Percentiles rank a stretch among this genome's conserved stretches.
Conservation (phyloP, 2,888 invertebrate genomes). For the Minunthozetes semirufus region DNA sequence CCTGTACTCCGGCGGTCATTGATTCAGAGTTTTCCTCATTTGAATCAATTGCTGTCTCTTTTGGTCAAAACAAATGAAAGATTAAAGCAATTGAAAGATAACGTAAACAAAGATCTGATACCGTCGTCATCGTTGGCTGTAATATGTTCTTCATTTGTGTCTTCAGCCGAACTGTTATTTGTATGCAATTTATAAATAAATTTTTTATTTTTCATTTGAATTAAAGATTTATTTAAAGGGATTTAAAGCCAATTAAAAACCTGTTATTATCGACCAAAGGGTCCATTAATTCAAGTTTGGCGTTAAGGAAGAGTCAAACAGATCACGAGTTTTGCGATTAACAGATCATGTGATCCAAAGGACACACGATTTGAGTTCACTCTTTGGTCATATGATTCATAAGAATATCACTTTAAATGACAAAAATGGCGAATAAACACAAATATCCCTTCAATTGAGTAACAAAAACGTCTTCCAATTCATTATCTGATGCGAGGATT, state of each 20-base stretch:
- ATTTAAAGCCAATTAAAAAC: neutral
- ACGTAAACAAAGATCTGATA: neutral
- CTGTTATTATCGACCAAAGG: slow-evolving; percentile 8
- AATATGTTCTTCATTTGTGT: slow-evolving; percentile 12
- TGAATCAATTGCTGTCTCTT: slow-evolving; percentile 7
- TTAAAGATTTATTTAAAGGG: neutral
- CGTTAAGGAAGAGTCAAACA: neutral
- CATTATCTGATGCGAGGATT: neutral
- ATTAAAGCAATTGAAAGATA: neutral
- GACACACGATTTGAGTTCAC: neutral
- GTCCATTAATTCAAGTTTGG: slow-evolving; percentile 21
- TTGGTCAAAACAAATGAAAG: neutral
- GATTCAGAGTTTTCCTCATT: slow-evolving; percentile 17
- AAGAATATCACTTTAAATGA: neutral
- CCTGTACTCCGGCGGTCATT: neutral
- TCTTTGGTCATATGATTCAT: neutral
- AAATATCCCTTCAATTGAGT: neutral
- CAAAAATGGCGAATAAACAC: slow-evolving; percentile 5
- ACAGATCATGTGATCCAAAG: slow-evolving; percentile 15
- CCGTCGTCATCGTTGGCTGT: slow-evolving; percentile 5
- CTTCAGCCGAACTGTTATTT: slow-evolving; percentile 3
- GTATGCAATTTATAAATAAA: neutral
- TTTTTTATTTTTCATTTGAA: neutral
- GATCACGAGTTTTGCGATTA: slow-evolving; percentile 5
- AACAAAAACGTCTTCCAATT: neutral